Base-by-base conservation (phyloP, 1,140 invertebrate genomes). In the Metopolophium dirhodum region DNA sequence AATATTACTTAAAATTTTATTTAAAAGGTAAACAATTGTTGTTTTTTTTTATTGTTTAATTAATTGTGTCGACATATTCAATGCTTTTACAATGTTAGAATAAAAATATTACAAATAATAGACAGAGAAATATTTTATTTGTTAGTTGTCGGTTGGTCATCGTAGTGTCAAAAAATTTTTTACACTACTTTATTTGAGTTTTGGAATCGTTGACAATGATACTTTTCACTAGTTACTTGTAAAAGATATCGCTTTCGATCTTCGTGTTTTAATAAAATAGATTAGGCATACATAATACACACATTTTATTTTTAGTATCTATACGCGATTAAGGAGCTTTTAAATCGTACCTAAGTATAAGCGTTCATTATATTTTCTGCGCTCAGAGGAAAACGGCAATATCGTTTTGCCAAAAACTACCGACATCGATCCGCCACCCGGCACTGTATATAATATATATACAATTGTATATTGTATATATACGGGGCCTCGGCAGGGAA, bases 381-480 rank as follows among this genome's bases (percentile, higher is more conserved):
- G 22, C 83, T 45, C 37, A 0, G 83, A 45, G 85, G 41, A 30
- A 14, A 35, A 51, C 49, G 22, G 87, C 7, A 37, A 57, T 57
- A 89, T 37, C 49, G 87, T 89, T 89, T 89, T 83, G 7, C 68
- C 90, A 22, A 83, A 83, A 93, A 93, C 91, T 35, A 57, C 91
- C 49, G 20, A 54, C 49, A 93, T 93, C 77, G 91, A 93, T 93
- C 82, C 91, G 77, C 61, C 20, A 30, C 61, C 18, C 54, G 22
- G 89, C n/a, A 51, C 88, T n/a, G 61, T 77, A 35, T 18, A 83
- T 83, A 83, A 83, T 83, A 18, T 77, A 77, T 68, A 83, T 22
- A 22, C 14, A 37, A 18, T 7, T 54, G 20, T 54, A 54, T 57
- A 77, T 77, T 20, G 61, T 77, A 77, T 30, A 26, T 49, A 91